These are phyloP conservation scores for Nasalis larvatus DNA, from an alignment of 2,113 vertebrate genomes.

Conservation along the genomic window DNA sequence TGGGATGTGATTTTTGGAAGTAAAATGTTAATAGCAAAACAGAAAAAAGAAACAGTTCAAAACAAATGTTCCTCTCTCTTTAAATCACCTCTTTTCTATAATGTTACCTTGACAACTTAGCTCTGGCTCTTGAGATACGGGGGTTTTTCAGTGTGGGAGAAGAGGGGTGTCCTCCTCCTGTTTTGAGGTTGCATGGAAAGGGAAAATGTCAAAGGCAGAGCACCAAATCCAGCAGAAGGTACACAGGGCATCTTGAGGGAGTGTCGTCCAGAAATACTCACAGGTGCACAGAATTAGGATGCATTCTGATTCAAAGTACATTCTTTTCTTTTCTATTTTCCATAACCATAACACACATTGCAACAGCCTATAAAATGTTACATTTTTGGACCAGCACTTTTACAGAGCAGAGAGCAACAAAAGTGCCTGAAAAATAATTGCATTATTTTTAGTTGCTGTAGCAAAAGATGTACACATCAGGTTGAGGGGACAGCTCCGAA, in stretches of 20 bases:
- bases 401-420: conserved; percentile 65
- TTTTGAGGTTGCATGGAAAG: conserved; percentile 34
- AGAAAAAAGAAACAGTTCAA: background rate
- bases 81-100: conserved; percentile 80
- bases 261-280: conserved; percentile 72
- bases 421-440: conserved; percentile 82
- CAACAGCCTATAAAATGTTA: conserved; percentile 54
- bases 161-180: conserved; percentile 60
- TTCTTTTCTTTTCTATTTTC: background rate
- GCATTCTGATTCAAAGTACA: conserved; percentile 67
- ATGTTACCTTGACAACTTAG: conserved; percentile 85
- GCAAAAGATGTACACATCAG: conserved; percentile 66
- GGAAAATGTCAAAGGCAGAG: conserved; percentile 48
- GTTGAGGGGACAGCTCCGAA: conserved; percentile 72
- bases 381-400: conserved; percentile 57
- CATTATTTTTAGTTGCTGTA: conserved; percentile 82
- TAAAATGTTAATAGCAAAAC: conserved; percentile 43
- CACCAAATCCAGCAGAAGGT: background rate
- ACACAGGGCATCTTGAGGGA: conserved; percentile 42
- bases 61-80: conserved; percentile 72
- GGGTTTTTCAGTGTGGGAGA: conserved; percentile 66
- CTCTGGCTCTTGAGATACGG: conserved; percentile 72
- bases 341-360: background rate
- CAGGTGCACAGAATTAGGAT: conserved; percentile 71
- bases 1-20: conserved; percentile 53